phyloP scores from a whole-genome alignment of 2,113 vertebrate genomes.

The Variabilichromis moorii region DNA sequence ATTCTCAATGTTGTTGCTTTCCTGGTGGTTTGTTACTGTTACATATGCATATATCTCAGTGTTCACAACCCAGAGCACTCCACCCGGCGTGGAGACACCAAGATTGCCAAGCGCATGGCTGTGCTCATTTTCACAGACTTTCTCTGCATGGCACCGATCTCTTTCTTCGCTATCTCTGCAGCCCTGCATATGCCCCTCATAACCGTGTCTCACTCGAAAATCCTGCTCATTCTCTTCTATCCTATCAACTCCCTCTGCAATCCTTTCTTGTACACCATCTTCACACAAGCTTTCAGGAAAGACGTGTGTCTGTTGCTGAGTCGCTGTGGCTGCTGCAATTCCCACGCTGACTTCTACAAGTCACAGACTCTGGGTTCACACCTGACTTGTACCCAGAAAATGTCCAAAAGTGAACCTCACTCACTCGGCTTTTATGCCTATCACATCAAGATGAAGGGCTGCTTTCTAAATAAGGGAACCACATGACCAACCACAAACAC shows the following conservation, averaged over 20 bases:
- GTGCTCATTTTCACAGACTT: conserved; percentile 94
- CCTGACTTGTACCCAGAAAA: conserved; percentile 29
- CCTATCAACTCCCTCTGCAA: conserved; percentile 92
- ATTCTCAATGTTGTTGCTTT: conserved; percentile 81
- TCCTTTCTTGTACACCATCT: conserved; percentile 89
- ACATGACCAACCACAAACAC: conserved; percentile 31
- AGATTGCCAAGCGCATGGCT: conserved; percentile 90
- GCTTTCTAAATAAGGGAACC: conserved; percentile 57
- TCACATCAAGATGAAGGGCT: conserved; percentile 63
- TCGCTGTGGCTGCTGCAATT: conserved; percentile 74
- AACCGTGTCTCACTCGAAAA: conserved; percentile 89
- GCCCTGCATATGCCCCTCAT: conserved; percentile 87
- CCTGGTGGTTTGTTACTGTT: conserved; percentile 81
- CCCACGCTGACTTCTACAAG: conserved; percentile 69
- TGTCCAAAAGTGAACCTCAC: neutral
- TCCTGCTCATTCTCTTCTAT: conserved; percentile 90
- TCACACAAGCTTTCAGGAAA: conserved; percentile 84
- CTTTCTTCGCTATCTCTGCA: conserved; percentile 91
- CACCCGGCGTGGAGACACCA: conserved; percentile 79
- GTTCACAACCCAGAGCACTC: conserved; percentile 80
- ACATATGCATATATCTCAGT: conserved; percentile 82
- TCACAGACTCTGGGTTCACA: conserved; percentile 69
- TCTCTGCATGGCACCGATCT: conserved; percentile 91
- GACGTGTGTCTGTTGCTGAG: conserved; percentile 80
- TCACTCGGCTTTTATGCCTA: conserved; percentile 49